Evolutionary conservation across 2,888 invertebrate species (phyloP), one percentile per base, ranked within the genome.

Genomic region (Torymus auratus): DNA sequence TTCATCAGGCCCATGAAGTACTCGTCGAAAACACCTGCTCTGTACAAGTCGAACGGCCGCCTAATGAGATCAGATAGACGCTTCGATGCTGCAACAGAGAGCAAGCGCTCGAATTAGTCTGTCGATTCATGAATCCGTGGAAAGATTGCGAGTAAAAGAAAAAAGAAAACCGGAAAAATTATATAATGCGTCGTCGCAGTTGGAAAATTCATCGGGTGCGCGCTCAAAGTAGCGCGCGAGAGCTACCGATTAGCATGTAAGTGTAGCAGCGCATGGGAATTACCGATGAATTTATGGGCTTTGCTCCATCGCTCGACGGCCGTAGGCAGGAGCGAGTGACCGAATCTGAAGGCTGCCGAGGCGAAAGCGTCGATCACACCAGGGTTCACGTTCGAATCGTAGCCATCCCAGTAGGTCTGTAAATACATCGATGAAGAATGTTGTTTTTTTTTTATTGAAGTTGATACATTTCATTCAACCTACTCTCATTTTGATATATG

Each of bases 261-360:
- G 41, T 41, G 41, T 41, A 41, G 41, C 41, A 41, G 41, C 7
- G 41, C 41, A 41, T 41, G 41, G 41, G 41, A 41, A 41, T 92
- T 92, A 96, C 96, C 96, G 84, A 98, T 97, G 88, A 97, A 97
- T 91, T 97, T 97, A 90, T 98, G 97, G 28, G 96, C 97, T 92
- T 97, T 98, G 76, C 97, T 97, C 97, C 97, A 98, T 88, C 97
- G 93, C 91, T 98, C 97, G 4, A 97, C 96, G 28, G 96, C 96
- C 1, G 97, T 97, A 12, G 97, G 97, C 82, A 98, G 91, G 17
- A 98, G 91, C 0, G 97, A 97, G 89, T 98, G 98, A 0, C 97
- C 98, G 86, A 98, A 97, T 86, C 98, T 94, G 91, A 97, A 98
- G 13, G 97, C 97, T 64, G 97, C 97, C 14, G 97, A 94, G n/a